phyloP scores from a whole-genome alignment of 1,140 invertebrate species.

The Drosophila yakuba region DNA sequence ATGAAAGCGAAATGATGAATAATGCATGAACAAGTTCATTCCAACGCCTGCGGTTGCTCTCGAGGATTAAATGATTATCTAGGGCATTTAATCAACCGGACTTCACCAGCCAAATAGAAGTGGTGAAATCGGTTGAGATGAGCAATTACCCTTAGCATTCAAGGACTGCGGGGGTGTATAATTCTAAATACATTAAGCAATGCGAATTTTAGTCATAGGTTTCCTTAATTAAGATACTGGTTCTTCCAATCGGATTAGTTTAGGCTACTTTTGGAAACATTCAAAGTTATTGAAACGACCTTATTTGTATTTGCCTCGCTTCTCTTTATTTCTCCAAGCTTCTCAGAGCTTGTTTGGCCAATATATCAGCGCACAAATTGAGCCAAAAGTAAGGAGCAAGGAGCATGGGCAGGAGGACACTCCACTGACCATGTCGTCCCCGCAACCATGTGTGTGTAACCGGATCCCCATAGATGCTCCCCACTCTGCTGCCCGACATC shows the following conservation, averaged over 20 bases:
- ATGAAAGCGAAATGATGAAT: slow-evolving; percentile 63
- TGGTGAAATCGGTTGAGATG: background rate
- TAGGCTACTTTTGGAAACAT: too few species aligned
- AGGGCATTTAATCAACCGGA: slow-evolving; percentile 47
- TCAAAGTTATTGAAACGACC: background rate
- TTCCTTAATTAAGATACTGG: too few species aligned
- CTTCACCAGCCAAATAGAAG: slow-evolving; percentile 24
- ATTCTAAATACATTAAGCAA: background rate
- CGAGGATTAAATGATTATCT: slow-evolving; percentile 79
- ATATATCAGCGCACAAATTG: slow-evolving; percentile 67
- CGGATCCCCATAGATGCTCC: slow-evolving; percentile 38
- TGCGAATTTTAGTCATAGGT: background rate
- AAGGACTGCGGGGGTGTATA: background rate
- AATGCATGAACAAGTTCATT: slow-evolving; percentile 71
- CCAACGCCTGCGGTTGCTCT: slow-evolving; percentile 37
- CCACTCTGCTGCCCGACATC: slow-evolving; percentile 44
- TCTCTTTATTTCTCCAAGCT: background rate
- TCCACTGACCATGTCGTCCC: slow-evolving; percentile 29
- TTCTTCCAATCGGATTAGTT: too few species aligned
- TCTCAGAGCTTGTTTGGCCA: slow-evolving; percentile 16
- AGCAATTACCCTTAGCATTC: slow-evolving; percentile 23
- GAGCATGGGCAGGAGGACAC: background rate
- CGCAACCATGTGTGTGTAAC: slow-evolving; percentile 54
- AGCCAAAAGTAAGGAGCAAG: slow-evolving; percentile 11
- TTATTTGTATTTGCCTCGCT: background rate